Evolutionary conservation across 2,113 vertebrate genomes (phyloP), one percentile per base, ranked within the genome.

Genomic region (Oceanites oceanicus): DNA sequence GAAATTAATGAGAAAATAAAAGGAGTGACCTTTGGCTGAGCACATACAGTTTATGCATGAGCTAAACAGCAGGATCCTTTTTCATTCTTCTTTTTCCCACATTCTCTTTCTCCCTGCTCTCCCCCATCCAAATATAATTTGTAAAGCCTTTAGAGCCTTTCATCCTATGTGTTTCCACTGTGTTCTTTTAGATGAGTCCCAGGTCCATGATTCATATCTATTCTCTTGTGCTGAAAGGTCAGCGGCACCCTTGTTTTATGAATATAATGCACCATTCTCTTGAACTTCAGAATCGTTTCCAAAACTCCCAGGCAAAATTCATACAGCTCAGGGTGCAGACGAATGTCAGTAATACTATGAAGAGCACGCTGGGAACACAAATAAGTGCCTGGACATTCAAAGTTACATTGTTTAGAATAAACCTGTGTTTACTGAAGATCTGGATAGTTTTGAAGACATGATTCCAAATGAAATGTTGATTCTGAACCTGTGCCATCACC

Each of bases 1-100:
- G 86, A 97, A 96, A 95, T 96, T 94, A 97, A 97, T 96, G 93
- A 95, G 91, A 96, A 97, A 96, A 96, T 95, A 96, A 95, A 82
- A 26, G 20, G 80, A 87, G 73, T 94, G 97, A 94, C 94, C 95
- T 97, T 97, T 97, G 97, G 86, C 96, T 97, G 95, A 97, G 92
- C 91, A 90, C 84, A 86, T 90, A 97, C 92, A 88, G 36, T 95
- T 96, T 94, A 91, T 92, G 79, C 75, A 80, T 95, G 85, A 97
- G 82, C 91, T 90, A 85, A 95, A 90, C 92, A 87, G 82, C 91
- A 86, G 94, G 78, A 77, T 92, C 40, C 78, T 94, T 95, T 91
- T 81, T 83, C 85, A 81, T 93, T 75, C 72, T 94, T 92, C 84
- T 83, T 86, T 79, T 88, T 92, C 88, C 90, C 94, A 97, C 91